phyloP scores from a whole-genome alignment of 2,888 invertebrate species.

The Synergus umbraculus region DNA sequence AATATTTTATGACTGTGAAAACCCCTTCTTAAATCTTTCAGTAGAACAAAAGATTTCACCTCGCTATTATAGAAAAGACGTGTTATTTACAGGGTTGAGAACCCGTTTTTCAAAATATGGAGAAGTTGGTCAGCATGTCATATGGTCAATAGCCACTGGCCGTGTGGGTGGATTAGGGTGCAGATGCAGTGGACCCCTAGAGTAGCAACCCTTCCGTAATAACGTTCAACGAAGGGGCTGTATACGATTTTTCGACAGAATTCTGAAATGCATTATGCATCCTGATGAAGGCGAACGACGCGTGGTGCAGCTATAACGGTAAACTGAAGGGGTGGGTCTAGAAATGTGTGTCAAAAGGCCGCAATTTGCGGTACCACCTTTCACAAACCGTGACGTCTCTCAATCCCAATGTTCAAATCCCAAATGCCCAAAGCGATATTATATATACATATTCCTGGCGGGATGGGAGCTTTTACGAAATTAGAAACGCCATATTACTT shows the following conservation, averaged over 20 bases:
- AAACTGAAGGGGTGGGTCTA: conserved; percentile 56
- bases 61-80: neutral
- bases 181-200: conserved; percentile 69
- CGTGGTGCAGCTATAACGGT: conserved; percentile 70
- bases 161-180: conserved; percentile 61
- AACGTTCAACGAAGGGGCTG: conserved; percentile 68
- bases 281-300: conserved; percentile 55
- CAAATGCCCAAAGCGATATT: conserved; percentile 39
- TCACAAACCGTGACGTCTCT: conserved; percentile 36
- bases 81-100: conserved; percentile 51
- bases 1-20: neutral
- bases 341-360: conserved; percentile 72
- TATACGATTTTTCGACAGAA: conserved; percentile 59
- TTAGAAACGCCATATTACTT: conserved; percentile 36
- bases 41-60: neutral
- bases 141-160: conserved; percentile 75
- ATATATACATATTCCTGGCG: conserved; percentile 30
- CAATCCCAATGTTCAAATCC: conserved; percentile 25
- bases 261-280: conserved; percentile 69
- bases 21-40: neutral
- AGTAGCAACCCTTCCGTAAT: conserved; percentile 75
- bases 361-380: conserved; percentile 58
- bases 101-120: conserved; percentile 61
- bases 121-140: conserved; percentile 77
- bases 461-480: conserved; percentile 23